Percentiles rank a stretch among this genome's conserved stretches.
Evolutionary conservation across 2,888 invertebrate species (phyloP).

Genomic region (Agriopis marginaria): DNA sequence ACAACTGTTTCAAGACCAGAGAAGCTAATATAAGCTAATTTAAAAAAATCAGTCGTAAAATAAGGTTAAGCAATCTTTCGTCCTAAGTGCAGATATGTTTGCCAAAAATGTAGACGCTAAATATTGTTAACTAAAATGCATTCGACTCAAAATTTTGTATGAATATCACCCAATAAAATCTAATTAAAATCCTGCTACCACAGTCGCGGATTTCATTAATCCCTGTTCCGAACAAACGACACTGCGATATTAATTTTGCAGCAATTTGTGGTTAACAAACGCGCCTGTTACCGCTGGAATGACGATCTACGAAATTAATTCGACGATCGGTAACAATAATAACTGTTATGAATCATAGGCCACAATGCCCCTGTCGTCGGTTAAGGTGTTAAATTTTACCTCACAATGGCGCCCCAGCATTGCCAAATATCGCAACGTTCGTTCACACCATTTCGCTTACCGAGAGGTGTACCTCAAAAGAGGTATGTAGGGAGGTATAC

Average conservation of each 20-base stretch:
- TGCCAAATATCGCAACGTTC: constrained; percentile 63
- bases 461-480: constrained; percentile 4
- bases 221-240: constrained; percentile 58
- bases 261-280: constrained; percentile 65
- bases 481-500: constrained; percentile 27
- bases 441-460: constrained; percentile 30
- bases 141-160: background rate
- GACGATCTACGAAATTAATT: constrained; percentile 77
- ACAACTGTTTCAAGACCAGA: too few species aligned
- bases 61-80: too few species aligned
- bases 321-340: constrained; percentile 78
- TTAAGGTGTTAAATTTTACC: constrained; percentile 77
- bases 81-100: too few species aligned
- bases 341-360: constrained; percentile 76
- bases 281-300: constrained; percentile 63
- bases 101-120: too few species aligned
- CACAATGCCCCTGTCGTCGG: constrained; percentile 69
- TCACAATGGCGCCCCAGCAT: constrained; percentile 63
- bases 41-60: too few species aligned
- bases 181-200: constrained; percentile 35
- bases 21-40: too few species aligned
- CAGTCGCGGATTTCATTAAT: constrained; percentile 50
- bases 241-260: constrained; percentile 64
- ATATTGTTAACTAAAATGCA: background rate
- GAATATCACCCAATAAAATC: constrained; percentile 14